phyloP scores from a whole-genome alignment of 2,888 invertebrate species.

The Amphipoea lucens region DNA sequence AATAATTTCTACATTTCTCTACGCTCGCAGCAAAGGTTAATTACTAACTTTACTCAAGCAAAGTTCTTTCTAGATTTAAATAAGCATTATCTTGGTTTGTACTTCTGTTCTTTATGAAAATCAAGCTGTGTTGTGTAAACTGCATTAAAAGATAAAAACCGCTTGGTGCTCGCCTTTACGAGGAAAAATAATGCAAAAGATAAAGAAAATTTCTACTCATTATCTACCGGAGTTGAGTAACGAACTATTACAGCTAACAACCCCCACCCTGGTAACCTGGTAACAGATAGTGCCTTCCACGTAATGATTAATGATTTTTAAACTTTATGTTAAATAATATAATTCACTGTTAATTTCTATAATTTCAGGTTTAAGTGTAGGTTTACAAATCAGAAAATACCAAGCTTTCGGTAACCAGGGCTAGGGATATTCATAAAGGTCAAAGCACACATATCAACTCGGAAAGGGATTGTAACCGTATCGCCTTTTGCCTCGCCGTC shows the following conservation, averaged over 20 bases:
- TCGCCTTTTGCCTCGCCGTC: too few relatives aligned
- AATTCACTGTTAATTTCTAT: too few relatives aligned
- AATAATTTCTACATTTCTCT: slow-evolving; percentile 10
- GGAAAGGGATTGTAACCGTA: too few relatives aligned
- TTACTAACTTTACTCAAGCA: slow-evolving; percentile 17
- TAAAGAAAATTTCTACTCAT: slow-evolving; percentile 23
- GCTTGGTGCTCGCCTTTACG: slow-evolving; percentile 17
- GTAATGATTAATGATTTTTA: background rate
- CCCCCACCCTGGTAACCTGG: background rate
- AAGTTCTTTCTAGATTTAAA: slow-evolving; percentile 26
- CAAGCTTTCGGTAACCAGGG: background rate
- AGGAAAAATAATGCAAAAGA: slow-evolving; percentile 32
- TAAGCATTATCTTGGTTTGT: slow-evolving; percentile 29
- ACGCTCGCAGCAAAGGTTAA: slow-evolving; percentile 21
- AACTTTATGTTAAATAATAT: background rate
- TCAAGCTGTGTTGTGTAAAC: slow-evolving; percentile 45
- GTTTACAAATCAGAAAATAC: background rate
- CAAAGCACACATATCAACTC: too few relatives aligned
- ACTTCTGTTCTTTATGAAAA: slow-evolving; percentile 10
- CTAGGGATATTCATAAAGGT: background rate
- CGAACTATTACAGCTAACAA: slow-evolving; percentile 1
- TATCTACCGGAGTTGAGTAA: slow-evolving; percentile 22
- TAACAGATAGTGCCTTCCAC: background rate
- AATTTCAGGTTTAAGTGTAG: background rate
- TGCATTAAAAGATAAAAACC: slow-evolving; percentile 68